Base-by-base conservation (phyloP, 2,888 invertebrate genomes). In the Watsonalla cultraria region DNA sequence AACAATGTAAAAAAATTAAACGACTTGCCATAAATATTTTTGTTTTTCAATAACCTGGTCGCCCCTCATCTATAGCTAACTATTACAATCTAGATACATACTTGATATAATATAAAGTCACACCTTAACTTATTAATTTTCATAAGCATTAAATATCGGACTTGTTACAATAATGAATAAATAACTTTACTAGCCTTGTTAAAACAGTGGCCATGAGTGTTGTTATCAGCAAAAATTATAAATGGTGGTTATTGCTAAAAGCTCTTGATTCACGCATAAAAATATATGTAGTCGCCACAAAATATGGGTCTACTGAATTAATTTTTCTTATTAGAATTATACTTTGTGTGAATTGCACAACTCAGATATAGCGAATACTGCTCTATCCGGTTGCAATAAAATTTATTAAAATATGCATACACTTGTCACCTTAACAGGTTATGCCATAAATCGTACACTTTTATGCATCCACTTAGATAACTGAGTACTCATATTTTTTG, bases 1-100 rank as follows among this genome's bases (percentile, higher is more conserved):
- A 75, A 60, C 54, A 74, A 71, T 69, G 56, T 68, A 62, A 70
- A 49, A 49, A 49, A 37, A 77, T 64, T 65, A 76, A 76, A 80
- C 65, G 75, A 74, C 58, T 66, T 67, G 72, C 68, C 71, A 72
- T 77, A 74, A 65, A 52, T 52, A 42, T 54, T 53, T 51, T 47
- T 56, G 47, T 52, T 47, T 60, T 61, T 65, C 33, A 60, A 57
- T 68, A 58, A 6, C 15, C 6, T 11, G 14, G 1, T 34, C 13
- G 13, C 4, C 13, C 35, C 0, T n/a, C n/a, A n/a, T 45, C 11
- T 11, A 33, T 47, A 9, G n/a, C 9, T 33, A 47, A 33, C n/a
- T 33, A 47, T 7, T 37, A 37, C 37, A 7, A 8, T 37, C 7
- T 37, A 5, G 4, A 8, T 37, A 37, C 5, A 37, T 37, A 7